Base-by-base conservation (phyloP, 2,113 vertebrate genomes). In the Lepus timidus region DNA sequence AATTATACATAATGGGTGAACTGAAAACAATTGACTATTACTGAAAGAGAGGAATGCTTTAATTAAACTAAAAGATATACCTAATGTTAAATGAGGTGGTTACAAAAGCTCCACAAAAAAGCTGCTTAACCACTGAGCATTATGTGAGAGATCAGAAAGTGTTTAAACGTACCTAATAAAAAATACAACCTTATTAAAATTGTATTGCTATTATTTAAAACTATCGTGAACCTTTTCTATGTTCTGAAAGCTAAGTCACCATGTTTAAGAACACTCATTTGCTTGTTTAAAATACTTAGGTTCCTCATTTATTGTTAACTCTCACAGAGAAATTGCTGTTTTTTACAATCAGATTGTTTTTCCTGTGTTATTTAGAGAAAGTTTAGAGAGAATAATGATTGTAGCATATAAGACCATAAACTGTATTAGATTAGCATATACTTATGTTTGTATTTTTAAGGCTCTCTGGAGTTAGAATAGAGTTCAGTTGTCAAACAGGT, bases 1-100 rank as follows among this genome's bases (percentile, higher is more conserved):
- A 97, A 97, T 97, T 85, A 96, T 61, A 76, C 88, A n/a, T 97
- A 94, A 96, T 81, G 96, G 88, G 2, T 36, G 96, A 85, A 92
- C 81, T 96, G 95, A 97, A 98, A 98, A 98, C 98, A 98, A 96
- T 91, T 20, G 97, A 76, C 79, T 95, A 68, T 96, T 96, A 96
- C n/a, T 93, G 95, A 97, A 96, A 71, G 75, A 98, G 95, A 96
- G 84, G 90, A 94, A 95, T 93, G 95, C 94, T 97, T 95, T 98
- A 96, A 98, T 98, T 98, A 98, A 98, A 96, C 97, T 98, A 95
- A 97, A 97, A 98, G 95, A 96, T 97, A 98, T 96, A 96, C 93
- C 97, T 97, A 31, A 95, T 97, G 98, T 96, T 98, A 98, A 98
- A 98, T 98, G 98, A 98, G 96, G 96, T 97, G 97, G 95, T 44